Base-by-base conservation (phyloP, 2,113 vertebrate genomes). In the Corythornis cristatus region DNA sequence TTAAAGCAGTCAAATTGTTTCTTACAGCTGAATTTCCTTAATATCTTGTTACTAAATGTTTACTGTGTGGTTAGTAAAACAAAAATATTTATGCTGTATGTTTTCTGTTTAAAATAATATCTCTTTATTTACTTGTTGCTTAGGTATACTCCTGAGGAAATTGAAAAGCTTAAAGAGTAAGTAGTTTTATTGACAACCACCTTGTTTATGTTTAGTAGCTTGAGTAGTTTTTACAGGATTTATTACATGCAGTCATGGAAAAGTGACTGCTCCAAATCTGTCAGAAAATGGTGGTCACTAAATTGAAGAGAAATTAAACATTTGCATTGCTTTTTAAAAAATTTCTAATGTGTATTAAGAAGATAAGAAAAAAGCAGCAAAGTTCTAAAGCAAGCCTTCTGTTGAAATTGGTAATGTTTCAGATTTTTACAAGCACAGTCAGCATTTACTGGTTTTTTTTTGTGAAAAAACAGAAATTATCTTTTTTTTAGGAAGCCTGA, bases 161-260 rank as follows among this genome's bases (percentile, higher is more conserved):
- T 99, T 61, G 98, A 99, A 95, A 99, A 98, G 88, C 98, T 99
- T 28, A 99, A 99, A 98, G 98, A 98, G 99, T 99, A 98, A 99
- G 99, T 99, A 72, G 77, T 80, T 83, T 81, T 61, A 77, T 6
- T 50, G 89, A 67, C 5, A 48, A 40, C 53, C 81, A 67, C 31
- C 14, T 35, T 93, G 42, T 88, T 93, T 95, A 2, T 96, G 21
- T 80, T 83, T 86, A 83, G 67, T 71, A 70, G 48, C 25, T 62
- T 74, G n/a, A 89, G 77, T 12, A 60, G 7, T 92, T 93, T 91
- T 87, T 84, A 53, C 79, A 31, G 37, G 7, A 61, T 76, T 93
- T 78, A 11, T 79, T 86, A 26, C 11, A 50, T 72, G 64, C 86
- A 75, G 62, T 75, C 23, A 21, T 10, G 53, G 22, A 71, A 57